These are phyloP conservation scores for Raja brachyura DNA, from an alignment of 2,113 vertebrate species.

Conservation along the genomic window DNA sequence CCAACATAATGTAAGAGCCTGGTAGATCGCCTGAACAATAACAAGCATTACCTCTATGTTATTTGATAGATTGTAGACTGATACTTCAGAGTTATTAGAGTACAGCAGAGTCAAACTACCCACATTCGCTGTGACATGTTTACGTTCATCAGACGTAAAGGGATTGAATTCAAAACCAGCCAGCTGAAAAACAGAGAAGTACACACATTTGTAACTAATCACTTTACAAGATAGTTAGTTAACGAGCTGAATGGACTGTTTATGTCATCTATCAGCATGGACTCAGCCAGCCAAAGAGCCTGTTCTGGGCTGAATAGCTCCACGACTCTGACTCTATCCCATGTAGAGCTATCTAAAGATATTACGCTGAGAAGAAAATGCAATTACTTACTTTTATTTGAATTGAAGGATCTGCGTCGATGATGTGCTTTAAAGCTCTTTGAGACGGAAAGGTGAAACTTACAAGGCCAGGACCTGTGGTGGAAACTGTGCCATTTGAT, in stretches of 20 bases:
- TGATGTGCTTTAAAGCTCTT: not conserved
- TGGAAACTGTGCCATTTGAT: not conserved
- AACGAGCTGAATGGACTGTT: no score
- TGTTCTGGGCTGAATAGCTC: no score
- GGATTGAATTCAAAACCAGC: conserved; percentile 53
- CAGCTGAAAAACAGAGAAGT: conserved; percentile 49
- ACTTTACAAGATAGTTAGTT: not conserved
- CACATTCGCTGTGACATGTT: conserved; percentile 53
- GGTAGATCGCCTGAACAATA: not conserved
- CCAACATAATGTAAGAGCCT: not conserved
- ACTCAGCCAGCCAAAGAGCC: no score
- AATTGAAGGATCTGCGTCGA: not conserved
- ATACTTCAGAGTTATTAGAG: conserved; percentile 28
- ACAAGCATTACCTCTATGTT: conserved; percentile 55
- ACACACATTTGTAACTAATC: not conserved
- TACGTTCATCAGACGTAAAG: conserved; percentile 41
- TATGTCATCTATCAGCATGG: no score
- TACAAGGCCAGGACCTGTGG: not conserved
- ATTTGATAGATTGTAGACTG: conserved; percentile 49
- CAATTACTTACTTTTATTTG: not conserved
- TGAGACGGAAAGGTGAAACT: not conserved
- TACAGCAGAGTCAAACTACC: conserved; percentile 50
- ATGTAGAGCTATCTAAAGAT: not conserved
- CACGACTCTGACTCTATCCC: no score
- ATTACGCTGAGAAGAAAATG: not conserved